phyloP scores from a whole-genome alignment of 2,888 invertebrate genomes.

The Pedicia rivosa region DNA sequence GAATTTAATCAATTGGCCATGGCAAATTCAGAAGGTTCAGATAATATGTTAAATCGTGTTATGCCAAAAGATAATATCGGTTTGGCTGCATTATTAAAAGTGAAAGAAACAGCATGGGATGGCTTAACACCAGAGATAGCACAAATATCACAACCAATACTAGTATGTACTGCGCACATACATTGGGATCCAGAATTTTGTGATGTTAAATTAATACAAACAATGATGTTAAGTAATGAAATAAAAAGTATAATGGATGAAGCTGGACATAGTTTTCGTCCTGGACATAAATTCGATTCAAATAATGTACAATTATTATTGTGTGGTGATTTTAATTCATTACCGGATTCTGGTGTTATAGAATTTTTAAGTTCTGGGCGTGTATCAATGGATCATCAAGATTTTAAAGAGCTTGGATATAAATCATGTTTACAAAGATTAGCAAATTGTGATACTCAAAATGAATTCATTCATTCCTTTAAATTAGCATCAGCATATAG shows the following conservation, averaged over 20 bases:
- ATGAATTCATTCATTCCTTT: constrained; percentile 91
- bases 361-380: constrained; percentile 88
- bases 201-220: constrained; percentile 97
- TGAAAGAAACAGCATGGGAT: constrained; percentile 91
- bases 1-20: constrained; percentile 98
- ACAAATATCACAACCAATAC: constrained; percentile 65
- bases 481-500: constrained; percentile 90
- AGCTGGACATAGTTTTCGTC: constrained; percentile 61
- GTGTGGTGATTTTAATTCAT: constrained; percentile 96
- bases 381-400: constrained; percentile 81
- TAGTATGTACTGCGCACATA: constrained; percentile 97
- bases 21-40: constrained; percentile 95
- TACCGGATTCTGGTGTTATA: constrained; percentile 94
- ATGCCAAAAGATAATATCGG: constrained; percentile 99
- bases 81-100: constrained; percentile 84
- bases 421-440: constrained; percentile 81
- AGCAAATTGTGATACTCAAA: constrained; percentile 66
- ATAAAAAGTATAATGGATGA: constrained; percentile 76
- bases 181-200: constrained; percentile 99
- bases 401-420: constrained; percentile 93
- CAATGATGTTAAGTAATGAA: constrained; percentile 97
- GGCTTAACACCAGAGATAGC: constrained; percentile 59
- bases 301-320: constrained; percentile 78
- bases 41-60: constrained; percentile 95
- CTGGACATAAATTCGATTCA: constrained; percentile 53